These are phyloP conservation scores for Menura novaehollandiae DNA, from an alignment of 2,113 vertebrate genomes.

Conservation along the genomic window DNA sequence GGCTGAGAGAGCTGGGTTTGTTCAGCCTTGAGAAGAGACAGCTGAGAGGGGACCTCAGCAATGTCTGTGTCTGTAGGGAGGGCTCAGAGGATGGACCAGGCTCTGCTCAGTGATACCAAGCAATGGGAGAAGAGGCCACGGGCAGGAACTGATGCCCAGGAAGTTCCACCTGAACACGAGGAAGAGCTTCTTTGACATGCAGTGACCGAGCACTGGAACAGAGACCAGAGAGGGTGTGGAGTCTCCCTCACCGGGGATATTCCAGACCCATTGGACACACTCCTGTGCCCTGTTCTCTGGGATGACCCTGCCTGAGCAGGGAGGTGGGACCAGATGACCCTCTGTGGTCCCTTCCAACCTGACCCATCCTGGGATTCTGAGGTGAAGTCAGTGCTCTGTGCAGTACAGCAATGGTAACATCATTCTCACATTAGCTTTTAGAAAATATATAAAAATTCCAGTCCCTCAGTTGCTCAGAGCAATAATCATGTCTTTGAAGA, in stretches of 20 bases:
- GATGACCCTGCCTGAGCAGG: not conserved
- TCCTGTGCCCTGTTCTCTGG: not conserved
- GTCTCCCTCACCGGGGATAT: not conserved
- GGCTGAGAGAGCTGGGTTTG: not conserved
- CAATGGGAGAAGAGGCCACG: accelerated
- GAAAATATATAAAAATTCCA: not conserved
- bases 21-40: not conserved
- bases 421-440: not conserved
- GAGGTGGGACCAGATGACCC: not conserved
- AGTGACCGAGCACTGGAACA: accelerated
- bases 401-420: accelerated
- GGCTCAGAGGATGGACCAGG: not conserved
- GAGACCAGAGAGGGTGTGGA: not conserved
- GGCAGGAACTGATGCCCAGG: not conserved
- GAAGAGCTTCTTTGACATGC: not conserved
- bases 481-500: not conserved
- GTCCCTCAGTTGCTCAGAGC: not conserved
- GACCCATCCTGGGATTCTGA: accelerated
- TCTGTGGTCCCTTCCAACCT: not conserved
- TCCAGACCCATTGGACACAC: not conserved
- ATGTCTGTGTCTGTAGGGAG: not conserved
- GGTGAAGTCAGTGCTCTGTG: not conserved
- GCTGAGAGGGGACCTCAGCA: not conserved
- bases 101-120: not conserved
- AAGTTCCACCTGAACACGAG: not conserved